Evolutionary conservation across 2,888 invertebrate genomes (phyloP).

Genomic region (Cerastis rubricosa): DNA sequence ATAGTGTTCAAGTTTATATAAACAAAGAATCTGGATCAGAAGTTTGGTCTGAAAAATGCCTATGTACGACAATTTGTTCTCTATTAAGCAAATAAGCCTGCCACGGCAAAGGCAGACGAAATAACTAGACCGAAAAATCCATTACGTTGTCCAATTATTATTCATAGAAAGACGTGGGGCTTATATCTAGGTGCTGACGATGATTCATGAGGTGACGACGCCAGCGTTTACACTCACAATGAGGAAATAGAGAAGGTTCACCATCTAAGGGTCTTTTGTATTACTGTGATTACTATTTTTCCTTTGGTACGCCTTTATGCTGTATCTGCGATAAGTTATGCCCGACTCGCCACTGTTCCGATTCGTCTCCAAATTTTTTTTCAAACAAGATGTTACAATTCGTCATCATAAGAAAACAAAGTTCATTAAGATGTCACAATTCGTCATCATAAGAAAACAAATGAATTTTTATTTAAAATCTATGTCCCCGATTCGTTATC

Average conservation of each 20-base stretch:
- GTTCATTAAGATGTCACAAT: too few relatives aligned
- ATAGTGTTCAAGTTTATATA: too few relatives aligned
- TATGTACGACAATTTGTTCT: slow-evolving; percentile 8
- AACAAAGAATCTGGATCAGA: too few relatives aligned
- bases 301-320: not conserved
- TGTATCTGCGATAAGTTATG: not conserved
- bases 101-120: slow-evolving; percentile 25
- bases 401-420: too few relatives aligned
- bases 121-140: slow-evolving; percentile 54
- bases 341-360: too few relatives aligned
- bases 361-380: too few relatives aligned
- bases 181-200: slow-evolving; percentile 59
- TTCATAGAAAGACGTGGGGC: slow-evolving; percentile 44
- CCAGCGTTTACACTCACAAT: slow-evolving; percentile 13
- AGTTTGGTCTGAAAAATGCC: too few relatives aligned
- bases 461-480: too few relatives aligned
- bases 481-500: too few relatives aligned
- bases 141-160: slow-evolving; percentile 50
- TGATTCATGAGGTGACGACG: slow-evolving; percentile 71
- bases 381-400: too few relatives aligned
- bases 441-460: too few relatives aligned
- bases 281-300: not conserved
- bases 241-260: slow-evolving; percentile 43
- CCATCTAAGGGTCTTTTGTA: not conserved
- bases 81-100: slow-evolving; percentile 25